Base-by-base conservation (phyloP, 2,888 invertebrate species). In the Ganaspis brasiliensis region DNA sequence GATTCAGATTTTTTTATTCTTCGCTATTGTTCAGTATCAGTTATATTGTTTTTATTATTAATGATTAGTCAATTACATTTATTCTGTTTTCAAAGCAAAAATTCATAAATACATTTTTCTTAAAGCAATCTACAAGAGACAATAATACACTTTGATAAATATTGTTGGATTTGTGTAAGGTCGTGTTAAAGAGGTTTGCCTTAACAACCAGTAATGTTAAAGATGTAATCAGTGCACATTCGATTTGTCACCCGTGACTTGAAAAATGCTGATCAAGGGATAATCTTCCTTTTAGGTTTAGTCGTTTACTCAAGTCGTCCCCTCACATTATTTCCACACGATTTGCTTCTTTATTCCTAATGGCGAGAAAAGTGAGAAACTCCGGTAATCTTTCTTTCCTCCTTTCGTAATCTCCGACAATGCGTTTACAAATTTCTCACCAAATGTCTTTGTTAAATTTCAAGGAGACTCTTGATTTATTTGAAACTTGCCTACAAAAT, bases 201-300 rank as follows among this genome's bases (percentile, higher is more conserved):
- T 21, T 16, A 12, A 24, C 40, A 45, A 6, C 21, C 21, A 45
- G 40, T 8, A 24, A 40, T 45, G 67, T n/a, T 4, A 45, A 67
- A n/a, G 67, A 45, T 67, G 40, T 24, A 45, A 45, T 67, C 24
- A 40, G 37, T 40, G n/a, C 14, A 45, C 6, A 67, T 45, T 67
- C 67, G 40, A 67, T 67, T 45, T 45, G 67, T 67, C 45, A 67
- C 19, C 40, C 45, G 5, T 67, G n/a, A 67, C 24, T 67, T 67
- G 67, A 67, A 45, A 67, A 67, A 67, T 67, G 67, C 24, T 67
- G 26, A 45, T 67, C 24, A 21, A 45, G 40, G 67, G 67, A n/a
- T 67, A 67, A 45, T 67, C 67, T 45, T 45, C 19, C 19, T 19
- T 4, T 49, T 49, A 16, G 49, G 63, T 40, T 40, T 45, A 40